phyloP scores from a whole-genome alignment of 2,888 invertebrate species.

The Gymnoscelis rufifasciata region DNA sequence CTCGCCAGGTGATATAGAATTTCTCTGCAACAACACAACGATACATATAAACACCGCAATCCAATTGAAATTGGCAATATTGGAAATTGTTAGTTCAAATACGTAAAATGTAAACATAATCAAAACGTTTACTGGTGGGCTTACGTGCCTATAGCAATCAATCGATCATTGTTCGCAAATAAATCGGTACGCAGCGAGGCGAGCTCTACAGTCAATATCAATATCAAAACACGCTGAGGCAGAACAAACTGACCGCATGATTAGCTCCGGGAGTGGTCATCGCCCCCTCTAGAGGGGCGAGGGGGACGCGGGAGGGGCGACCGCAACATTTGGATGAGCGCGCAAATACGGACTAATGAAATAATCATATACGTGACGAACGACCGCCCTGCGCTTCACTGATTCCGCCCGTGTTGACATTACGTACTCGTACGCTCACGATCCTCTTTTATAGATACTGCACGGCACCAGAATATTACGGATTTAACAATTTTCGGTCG shows the following conservation, averaged over 20 bases:
- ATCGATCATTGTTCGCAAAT: constrained; percentile 79
- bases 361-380: constrained; percentile 78
- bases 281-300: constrained; percentile 47
- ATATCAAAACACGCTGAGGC: constrained; percentile 79
- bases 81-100: constrained; percentile 57
- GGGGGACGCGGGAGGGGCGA: constrained; percentile 33
- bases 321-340: constrained; percentile 72
- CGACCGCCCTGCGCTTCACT: constrained; percentile 56
- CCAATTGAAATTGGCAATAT: constrained; percentile 41
- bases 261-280: constrained; percentile 76
- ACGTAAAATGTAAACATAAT: constrained; percentile 68
- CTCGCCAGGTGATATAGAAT: constrained; percentile 91
- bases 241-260: constrained; percentile 79
- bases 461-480: constrained; percentile 31
- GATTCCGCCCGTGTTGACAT: constrained; percentile 61
- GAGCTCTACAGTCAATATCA: constrained; percentile 75
- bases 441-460: constrained; percentile 22
- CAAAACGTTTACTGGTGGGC: constrained; percentile 70
- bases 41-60: constrained; percentile 35
- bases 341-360: constrained; percentile 77
- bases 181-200: constrained; percentile 74
- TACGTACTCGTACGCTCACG: constrained; percentile 32
- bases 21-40: constrained; percentile 81
- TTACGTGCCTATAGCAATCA: constrained; percentile 71
- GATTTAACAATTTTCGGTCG: constrained; percentile 57